Base-by-base conservation (phyloP, 2,888 invertebrate species). In the Brachypterus glaber region DNA sequence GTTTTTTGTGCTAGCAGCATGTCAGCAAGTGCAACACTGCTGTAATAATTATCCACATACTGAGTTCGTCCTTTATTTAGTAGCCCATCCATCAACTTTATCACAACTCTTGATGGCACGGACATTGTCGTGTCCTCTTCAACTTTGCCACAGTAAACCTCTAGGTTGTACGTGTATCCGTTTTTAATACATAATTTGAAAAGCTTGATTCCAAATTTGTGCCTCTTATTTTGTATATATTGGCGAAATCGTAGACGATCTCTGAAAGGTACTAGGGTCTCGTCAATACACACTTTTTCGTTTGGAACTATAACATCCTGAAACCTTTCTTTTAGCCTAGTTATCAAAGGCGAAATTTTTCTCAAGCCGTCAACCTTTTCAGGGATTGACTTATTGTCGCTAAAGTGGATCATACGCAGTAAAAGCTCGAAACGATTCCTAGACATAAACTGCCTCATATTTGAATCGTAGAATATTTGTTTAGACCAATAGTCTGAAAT, bases 11-110 rank as follows among this genome's bases (percentile, higher is more conserved):
- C 16, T 14, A 24, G 31, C 3, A 40, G 17, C 17, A n/a, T 15
- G 17, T 32, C 15, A 7, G 37, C 40, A 12, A 40, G 17, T 9
- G 32, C 17, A 3, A 37, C 14, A 14, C 40, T 40, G 4, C 18
- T 37, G 25, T 40, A 40, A 16, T 14, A 40, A 21, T 40, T 40
- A 16, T 40, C 40, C 9, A 16, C 16, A 25, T 37, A 37, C 3
- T 36, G 16, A 14, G 31, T 30, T 30, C 35, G 26, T 7, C 40
- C 40, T 25, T 30, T 31, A 21, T 37, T 21, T 8, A 40, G 18
- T 9, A 40, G 14, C n/a, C 26, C 33, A 11, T 40, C 16, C 8
- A 33, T 33, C 3, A 37, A 24, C 3, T 13, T 30, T 25, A 39
- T 4, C 4, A 24, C 25, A 3, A 37, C 39, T n/a, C n/a, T n/a